Evolutionary conservation across 2,113 vertebrate species (phyloP).

Genomic region (Micronycteris hirsuta): DNA sequence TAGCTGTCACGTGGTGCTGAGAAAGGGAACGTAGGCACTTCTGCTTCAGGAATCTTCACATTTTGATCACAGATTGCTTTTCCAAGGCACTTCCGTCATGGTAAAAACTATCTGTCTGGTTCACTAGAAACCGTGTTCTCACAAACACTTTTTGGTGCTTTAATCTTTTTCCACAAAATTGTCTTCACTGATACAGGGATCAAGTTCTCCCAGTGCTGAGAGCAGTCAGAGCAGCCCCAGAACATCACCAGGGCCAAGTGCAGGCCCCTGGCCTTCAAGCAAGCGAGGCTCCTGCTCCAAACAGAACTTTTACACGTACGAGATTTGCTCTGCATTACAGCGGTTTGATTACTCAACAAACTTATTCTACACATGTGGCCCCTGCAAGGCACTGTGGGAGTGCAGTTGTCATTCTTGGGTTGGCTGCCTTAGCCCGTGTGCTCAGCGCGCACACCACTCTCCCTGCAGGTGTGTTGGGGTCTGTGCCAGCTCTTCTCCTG

Average conservation of each 20-base stretch:
- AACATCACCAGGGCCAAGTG: background rate
- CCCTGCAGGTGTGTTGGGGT: fast-evolving
- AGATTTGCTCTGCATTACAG: background rate
- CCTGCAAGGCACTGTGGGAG: fast-evolving
- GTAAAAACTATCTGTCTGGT: background rate
- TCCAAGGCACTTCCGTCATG: background rate
- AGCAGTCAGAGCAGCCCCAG: no score
- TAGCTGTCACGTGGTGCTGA: constrained; percentile 1
- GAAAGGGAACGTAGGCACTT: constrained; percentile 67
- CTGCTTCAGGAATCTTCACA: constrained; percentile 48
- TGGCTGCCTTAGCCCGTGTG: no score
- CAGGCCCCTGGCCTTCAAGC: background rate
- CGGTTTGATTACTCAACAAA: background rate
- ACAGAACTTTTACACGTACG: constrained; percentile 5
- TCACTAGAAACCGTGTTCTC: constrained; percentile 2
- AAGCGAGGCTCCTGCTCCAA: background rate
- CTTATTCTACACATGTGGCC: background rate
- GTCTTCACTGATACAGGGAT: background rate
- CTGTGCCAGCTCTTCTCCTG: background rate
- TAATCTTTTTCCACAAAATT: background rate
- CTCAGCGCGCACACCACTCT: background rate
- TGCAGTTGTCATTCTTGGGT: no score
- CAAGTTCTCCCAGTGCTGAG: background rate
- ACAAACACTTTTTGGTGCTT: background rate
- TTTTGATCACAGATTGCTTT: constrained; percentile 30